Evolutionary conservation across 2,797 vertebrate species (phyloP), one percentile per base, ranked within the genome.

Genomic region (Alectoris magna): DNA sequence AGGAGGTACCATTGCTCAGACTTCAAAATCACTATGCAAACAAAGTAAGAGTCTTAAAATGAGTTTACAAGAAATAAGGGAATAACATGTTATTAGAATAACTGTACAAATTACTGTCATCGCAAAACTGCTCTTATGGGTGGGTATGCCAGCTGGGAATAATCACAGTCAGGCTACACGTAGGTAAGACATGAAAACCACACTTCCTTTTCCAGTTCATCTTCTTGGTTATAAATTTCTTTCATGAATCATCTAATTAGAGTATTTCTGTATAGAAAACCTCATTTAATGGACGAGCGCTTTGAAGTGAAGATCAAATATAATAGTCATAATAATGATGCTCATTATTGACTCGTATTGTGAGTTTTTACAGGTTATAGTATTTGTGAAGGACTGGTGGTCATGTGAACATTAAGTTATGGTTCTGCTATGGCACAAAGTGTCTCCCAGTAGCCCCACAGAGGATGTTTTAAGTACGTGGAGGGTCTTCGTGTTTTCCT

Each of bases 111-210:
- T 96, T 79, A 66, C 31, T 88, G 68, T 66, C 18, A 31, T 79
- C 90, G 62, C 77, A 94, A 88, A 90, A 73, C 59, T 82, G 60
- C 68, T 91, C 90, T 93, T 76, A 82, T 80, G 49, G 91, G 74
- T 9, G 4, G 87, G 71, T 74, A 77, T 78, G 71, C 31, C 41
- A 76, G 41, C 56, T 76, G 86, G 69, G 77, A 88, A 70, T 90
- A 93, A 90, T 87, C 91, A 79, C 43, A 85, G 59, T 26, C 51
- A 90, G 72, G 38, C 31, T 88, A 22, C 39, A 29, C 7, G 67
- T 56, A 84, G 75, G 59, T 88, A 67, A 78, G 48, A 38, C 19
- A 66, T 75, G 51, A 86, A 94, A 93, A 94, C 70, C 64, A 62
- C 69, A 39, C 29, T 87, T 59, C 55, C 34, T 79, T 70, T 84